Evolutionary conservation across 2,113 vertebrate genomes (phyloP).

Genomic region (Rattus norvegicus): DNA sequence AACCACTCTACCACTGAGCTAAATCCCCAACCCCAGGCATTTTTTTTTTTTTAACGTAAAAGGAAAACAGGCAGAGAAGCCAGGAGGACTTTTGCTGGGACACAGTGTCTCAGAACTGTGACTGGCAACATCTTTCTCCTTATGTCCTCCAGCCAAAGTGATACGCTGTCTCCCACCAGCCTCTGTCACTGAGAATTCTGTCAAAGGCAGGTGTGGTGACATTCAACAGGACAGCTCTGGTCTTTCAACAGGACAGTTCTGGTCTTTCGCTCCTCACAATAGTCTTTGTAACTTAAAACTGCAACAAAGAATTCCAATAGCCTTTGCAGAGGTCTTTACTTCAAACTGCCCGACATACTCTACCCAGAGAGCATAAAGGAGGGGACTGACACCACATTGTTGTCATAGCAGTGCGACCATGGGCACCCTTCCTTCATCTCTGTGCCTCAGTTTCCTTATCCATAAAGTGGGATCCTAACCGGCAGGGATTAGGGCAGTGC

Average conservation of each 20-base stretch:
- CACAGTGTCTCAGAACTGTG: neutral
- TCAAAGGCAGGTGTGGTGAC: neutral
- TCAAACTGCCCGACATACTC: neutral
- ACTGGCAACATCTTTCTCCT: neutral
- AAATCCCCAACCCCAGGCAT: no score
- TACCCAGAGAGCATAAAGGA: neutral
- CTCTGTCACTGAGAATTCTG: neutral
- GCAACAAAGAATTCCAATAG: neutral
- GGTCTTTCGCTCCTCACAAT: neutral
- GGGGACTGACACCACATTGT: neutral
- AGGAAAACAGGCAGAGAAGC: neutral
- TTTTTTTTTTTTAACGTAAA: neutral
- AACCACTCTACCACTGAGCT: no score
- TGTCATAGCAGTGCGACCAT: neutral
- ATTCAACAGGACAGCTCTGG: neutral
- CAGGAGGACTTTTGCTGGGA: neutral
- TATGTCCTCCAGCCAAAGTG: neutral
- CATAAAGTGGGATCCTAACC: neutral
- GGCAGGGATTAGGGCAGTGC: neutral
- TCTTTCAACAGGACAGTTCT: neutral
- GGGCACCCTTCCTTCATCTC: neutral
- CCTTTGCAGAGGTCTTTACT: neutral
- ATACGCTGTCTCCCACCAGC: neutral
- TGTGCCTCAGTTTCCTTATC: neutral
- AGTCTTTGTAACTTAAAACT: constrained; percentile 43